These are phyloP conservation scores for Ictalurus punctatus DNA, from an alignment of 2,113 vertebrate species.

Conservation along the genomic window DNA sequence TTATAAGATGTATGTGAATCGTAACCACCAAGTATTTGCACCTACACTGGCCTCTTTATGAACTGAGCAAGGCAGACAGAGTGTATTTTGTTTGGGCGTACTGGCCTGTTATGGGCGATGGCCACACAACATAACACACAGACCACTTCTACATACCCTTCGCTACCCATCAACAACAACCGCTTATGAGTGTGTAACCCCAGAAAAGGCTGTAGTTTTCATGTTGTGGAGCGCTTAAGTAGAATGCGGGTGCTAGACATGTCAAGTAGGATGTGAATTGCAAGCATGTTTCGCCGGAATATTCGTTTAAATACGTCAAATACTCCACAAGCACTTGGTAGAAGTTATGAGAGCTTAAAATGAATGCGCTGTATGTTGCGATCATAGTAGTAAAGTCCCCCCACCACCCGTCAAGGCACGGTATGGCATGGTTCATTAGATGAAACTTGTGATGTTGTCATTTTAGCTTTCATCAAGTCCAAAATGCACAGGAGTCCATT, in stretches of 20 bases:
- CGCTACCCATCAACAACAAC: slow-evolving; percentile 62
- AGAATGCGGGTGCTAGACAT: background rate
- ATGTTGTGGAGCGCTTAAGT: background rate
- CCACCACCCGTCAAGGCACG: background rate
- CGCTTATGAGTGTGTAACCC: slow-evolving; percentile 44
- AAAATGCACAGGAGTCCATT: slow-evolving; percentile 25
- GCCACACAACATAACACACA: slow-evolving; percentile 65
- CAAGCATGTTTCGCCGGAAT: background rate
- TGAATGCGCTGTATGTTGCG: background rate
- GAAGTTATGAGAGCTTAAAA: background rate
- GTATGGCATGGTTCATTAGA: background rate
- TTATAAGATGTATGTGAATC: slow-evolving; percentile 60
- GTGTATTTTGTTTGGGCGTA: slow-evolving; percentile 63
- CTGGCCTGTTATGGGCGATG: slow-evolving; percentile 61
- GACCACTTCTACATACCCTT: slow-evolving; percentile 68
- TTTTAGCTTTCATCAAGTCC: slow-evolving; percentile 20
- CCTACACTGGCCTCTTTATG: slow-evolving; percentile 68
- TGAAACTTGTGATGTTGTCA: slow-evolving; percentile 31
- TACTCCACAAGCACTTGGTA: background rate
- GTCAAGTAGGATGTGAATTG: background rate
- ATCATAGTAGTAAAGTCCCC: background rate
- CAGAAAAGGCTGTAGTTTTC: slow-evolving; percentile 63
- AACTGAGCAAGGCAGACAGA: slow-evolving; percentile 53
- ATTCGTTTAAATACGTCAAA: background rate
- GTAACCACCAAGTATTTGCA: slow-evolving; percentile 43